Evolutionary conservation across 2,888 invertebrate genomes (phyloP).

Genomic region (Caenorhabditis macrosperma): DNA sequence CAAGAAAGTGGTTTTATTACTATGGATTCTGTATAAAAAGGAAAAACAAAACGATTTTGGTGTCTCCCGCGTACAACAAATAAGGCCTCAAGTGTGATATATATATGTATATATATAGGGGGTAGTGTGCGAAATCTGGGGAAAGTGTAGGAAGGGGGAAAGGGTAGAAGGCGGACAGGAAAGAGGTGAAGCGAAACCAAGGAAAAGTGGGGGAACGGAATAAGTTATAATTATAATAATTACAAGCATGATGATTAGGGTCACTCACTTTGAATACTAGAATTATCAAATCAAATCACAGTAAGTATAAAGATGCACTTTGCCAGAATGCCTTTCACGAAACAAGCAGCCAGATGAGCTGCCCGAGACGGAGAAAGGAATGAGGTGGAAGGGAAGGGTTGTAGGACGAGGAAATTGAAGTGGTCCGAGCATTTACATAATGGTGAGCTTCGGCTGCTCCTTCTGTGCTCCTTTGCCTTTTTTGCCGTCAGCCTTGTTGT

Average conservation of each 20-base stretch:
- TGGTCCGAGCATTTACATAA: constrained; percentile 32
- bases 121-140: constrained; percentile 2
- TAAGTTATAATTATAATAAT: constrained; percentile 51
- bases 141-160: constrained; percentile 12
- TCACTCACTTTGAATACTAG: constrained; percentile 53
- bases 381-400: constrained; percentile 25
- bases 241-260: constrained; percentile 39
- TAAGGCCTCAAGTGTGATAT: constrained; percentile 54
- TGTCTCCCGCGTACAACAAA: constrained; percentile 55
- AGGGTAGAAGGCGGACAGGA: neutral
- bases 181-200: constrained; percentile 33
- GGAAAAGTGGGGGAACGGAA: constrained; percentile 32
- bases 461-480: constrained; percentile 52
- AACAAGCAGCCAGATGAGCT: neutral
- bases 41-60: constrained; percentile 25
- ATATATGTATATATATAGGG: constrained; percentile 22
- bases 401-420: neutral
- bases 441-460: constrained; percentile 53
- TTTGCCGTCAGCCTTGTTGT: constrained; percentile 41
- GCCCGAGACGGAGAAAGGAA: constrained; percentile 6
- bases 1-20: constrained; percentile 46
- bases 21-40: neutral
- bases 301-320: constrained; percentile 54
- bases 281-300: constrained; percentile 59
- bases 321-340: constrained; percentile 19